phyloP scores from a whole-genome alignment of 2,797 vertebrate genomes.

The Helarctos malayanus region DNA sequence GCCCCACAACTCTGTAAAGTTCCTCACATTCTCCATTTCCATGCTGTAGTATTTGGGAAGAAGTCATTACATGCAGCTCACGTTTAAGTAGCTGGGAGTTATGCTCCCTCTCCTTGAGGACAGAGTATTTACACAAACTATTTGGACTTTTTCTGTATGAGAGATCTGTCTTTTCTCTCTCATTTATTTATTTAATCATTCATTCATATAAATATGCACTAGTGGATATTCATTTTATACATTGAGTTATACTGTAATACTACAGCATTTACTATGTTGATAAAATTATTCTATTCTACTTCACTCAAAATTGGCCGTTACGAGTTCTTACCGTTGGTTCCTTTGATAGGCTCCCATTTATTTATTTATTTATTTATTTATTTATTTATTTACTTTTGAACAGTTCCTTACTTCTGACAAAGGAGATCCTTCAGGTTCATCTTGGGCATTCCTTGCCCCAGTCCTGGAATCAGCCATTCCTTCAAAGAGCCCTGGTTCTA shows the following conservation, averaged over 20 bases:
- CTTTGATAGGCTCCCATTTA: background rate
- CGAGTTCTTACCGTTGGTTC: background rate
- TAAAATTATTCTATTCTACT: background rate
- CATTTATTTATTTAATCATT: background rate
- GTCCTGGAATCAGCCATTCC: background rate
- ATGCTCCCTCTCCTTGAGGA: background rate
- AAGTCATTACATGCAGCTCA: background rate
- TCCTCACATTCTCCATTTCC: background rate
- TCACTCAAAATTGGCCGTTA: background rate
- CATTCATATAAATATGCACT: background rate
- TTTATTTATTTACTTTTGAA: background rate
- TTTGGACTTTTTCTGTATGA: background rate
- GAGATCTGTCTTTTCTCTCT: background rate
- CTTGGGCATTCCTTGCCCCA: background rate
- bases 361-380: background rate
- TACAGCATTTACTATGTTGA: background rate
- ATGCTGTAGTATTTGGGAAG: background rate
- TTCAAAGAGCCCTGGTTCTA: background rate
- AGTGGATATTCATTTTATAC: background rate
- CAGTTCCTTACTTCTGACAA: background rate
- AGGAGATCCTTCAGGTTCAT: background rate
- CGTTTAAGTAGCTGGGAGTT: background rate
- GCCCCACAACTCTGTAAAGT: background rate
- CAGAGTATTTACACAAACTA: background rate
- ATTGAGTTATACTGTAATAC: background rate